Base-by-base conservation (phyloP, 2,888 invertebrate species). In the Ennomos fuscantarius region DNA sequence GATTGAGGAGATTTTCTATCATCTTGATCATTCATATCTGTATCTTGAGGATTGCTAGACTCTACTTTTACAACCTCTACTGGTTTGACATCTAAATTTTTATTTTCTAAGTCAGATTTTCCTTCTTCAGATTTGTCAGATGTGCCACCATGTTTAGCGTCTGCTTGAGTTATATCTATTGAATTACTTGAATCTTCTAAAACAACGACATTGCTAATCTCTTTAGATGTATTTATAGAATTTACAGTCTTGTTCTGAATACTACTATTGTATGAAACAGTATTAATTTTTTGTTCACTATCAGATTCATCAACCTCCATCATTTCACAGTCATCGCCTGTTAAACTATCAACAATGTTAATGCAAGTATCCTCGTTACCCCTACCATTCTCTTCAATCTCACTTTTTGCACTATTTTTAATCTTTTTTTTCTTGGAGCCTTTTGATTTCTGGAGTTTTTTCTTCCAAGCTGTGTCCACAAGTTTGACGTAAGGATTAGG, bases 401-500 rank as follows among this genome's bases (percentile, higher is more conserved):
- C 12, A 8, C 35, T 40, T 62, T 68, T 70, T 0, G 67, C 39
- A 12, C 63, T 74, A 35, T 66, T 75, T 47, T 66, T 65, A 68
- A 65, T 75, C 61, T 75, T 84, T 65, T 79, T 87, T 65, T 84
- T 89, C 42, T 75, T 71, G 34, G 70, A 43, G 41, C 69, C 70
- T 42, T 77, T 76, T 8, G 79, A 68, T 65, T 85, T 87, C 51
- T 82, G 85, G 10, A 81, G 69, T 58, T 90, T 92, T 68, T 91
- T 91, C 62, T 92, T 91, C 68, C 80, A 72, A 8, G 86, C 92
- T 8, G 74, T 77, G 65, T 91, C 87, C 5, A 92, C 89, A 52
- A 92, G 68, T 65, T 88, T 89, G 1, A 90, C 87, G 13, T 79
- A 87, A 8, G 92, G 92, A 72, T 92, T 90, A 2, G 81, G 62